Evolutionary conservation across 1,140 invertebrate species (phyloP).

Genomic region (Pachyrhynchus sulphureomaculatus): DNA sequence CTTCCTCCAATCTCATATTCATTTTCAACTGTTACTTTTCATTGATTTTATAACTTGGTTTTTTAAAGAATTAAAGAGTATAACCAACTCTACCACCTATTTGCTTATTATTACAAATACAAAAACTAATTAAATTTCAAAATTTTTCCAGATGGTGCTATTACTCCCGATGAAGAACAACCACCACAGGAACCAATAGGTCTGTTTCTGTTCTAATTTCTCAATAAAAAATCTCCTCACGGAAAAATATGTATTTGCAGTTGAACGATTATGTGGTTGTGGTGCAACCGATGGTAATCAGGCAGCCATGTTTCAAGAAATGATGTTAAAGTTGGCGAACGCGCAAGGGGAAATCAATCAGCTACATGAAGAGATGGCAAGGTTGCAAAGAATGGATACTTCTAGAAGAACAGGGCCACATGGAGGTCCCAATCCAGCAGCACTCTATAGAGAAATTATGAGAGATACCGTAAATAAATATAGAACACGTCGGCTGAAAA

Average conservation of each 20-base stretch:
- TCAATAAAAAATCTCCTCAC: background rate
- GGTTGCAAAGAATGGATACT: slow-evolving; percentile 19
- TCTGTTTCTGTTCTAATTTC: too few relatives aligned
- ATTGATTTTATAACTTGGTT: too few relatives aligned
- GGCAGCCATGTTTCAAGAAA: background rate
- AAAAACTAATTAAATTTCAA: too few relatives aligned
- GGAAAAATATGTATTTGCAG: too few relatives aligned
- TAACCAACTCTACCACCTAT: too few relatives aligned
- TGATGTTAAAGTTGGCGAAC: slow-evolving; percentile 20
- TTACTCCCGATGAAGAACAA: background rate
- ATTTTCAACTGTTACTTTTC: too few relatives aligned
- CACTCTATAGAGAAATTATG: slow-evolving; percentile 32
- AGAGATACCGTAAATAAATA: slow-evolving; percentile 6
- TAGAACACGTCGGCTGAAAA: background rate
- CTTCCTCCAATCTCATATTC: too few relatives aligned
- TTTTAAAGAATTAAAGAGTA: too few relatives aligned
- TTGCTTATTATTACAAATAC: too few relatives aligned
- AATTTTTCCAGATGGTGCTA: too few relatives aligned
- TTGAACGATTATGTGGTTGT: too few relatives aligned
- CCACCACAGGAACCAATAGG: background rate
- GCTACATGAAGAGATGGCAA: slow-evolving; percentile 19
- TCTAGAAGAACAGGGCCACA: slow-evolving; percentile 16
- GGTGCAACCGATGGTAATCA: background rate
- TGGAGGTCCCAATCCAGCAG: slow-evolving; percentile 20
- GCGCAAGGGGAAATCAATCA: slow-evolving; percentile 26